Conservation (phyloP, 1,140 invertebrate genomes). For the Onthophagus taurus region DNA sequence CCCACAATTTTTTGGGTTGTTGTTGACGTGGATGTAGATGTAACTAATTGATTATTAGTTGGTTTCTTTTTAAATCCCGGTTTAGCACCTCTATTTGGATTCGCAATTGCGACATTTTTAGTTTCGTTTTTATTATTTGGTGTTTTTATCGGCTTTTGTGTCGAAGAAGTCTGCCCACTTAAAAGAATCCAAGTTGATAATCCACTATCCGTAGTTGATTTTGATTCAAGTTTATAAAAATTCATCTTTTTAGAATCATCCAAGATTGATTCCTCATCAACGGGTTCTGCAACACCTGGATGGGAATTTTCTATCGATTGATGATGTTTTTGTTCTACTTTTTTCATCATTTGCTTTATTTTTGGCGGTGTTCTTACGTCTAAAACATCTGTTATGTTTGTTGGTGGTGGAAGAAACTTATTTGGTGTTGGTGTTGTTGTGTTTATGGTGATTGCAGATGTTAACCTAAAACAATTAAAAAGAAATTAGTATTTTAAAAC, state of each 20-base stretch:
- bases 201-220: conserved; percentile 52
- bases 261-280: conserved; percentile 37
- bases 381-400: conserved; percentile 11
- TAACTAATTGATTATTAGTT: conserved; percentile 23
- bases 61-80: conserved; percentile 17
- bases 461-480: conserved; percentile 9
- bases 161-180: conserved; percentile 42
- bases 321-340: conserved; percentile 32
- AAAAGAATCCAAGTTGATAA: conserved; percentile 69
- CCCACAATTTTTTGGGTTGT: conserved; percentile 18
- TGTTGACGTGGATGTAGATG: conserved; percentile 26
- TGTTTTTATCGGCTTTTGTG: conserved; percentile 31
- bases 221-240: conserved; percentile 38
- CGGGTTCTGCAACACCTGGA: conserved; percentile 48
- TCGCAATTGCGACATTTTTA: conserved; percentile 16
- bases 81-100: conserved; percentile 20
- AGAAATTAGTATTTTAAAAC: no score
- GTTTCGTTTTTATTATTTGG: conserved; percentile 18
- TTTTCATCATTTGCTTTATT: conserved; percentile 43
- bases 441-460: neutral
- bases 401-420: neutral
- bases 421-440: neutral
- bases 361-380: conserved; percentile 53
- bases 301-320: conserved; percentile 41
- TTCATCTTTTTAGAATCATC: conserved; percentile 31